Evolutionary conservation across 2,797 vertebrate species (phyloP), one percentile per base, ranked within the genome.

Genomic region (Dromococcyx pavoninus): DNA sequence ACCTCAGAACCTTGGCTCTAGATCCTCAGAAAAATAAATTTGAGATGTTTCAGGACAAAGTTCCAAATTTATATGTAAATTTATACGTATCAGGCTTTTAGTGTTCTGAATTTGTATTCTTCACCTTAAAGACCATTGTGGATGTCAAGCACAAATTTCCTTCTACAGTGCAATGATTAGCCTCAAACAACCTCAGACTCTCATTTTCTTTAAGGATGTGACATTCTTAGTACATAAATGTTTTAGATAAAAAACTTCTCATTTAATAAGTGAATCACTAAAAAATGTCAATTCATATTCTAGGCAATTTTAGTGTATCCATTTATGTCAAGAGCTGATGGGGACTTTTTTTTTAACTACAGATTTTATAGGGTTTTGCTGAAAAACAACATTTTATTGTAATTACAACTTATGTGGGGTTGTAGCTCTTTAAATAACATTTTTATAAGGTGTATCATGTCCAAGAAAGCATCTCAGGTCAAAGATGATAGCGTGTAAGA

Each of bases 401-500:
- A 95, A 94, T 88, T 91, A 84, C 81, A 78, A 76, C 77, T 90
- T 88, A 85, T 10, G 10, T 76, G 60, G 37, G 39, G 60, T 72
- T 90, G 51, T 85, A 94, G n/a, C 21, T 66, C 7, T 87, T 91
- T 86, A 85, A 94, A 86, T 81, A 90, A 67, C 44, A 73, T 88
- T 95, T 96, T 91, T 94, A 94, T 90, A 93, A 91, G 58, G 21
- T 72, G 44, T 22, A 62, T 94, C 37, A 18, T 8, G 0, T 87
- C 83, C 76, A 90, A 78, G 66, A 81, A 94, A 94, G 25, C 77
- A 87, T 94, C 75, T 92, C 51, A 88, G 93, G 95, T 94, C 81
- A 96, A 95, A 95, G 95, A 81, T 73, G 43, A 78, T 83, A 90
- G 21, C 30, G 33, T 0, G 0, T 54, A 71, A 75, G 48, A 19